phyloP scores from a whole-genome alignment of 2,888 invertebrate genomes.

The Macrophya alboannulata region DNA sequence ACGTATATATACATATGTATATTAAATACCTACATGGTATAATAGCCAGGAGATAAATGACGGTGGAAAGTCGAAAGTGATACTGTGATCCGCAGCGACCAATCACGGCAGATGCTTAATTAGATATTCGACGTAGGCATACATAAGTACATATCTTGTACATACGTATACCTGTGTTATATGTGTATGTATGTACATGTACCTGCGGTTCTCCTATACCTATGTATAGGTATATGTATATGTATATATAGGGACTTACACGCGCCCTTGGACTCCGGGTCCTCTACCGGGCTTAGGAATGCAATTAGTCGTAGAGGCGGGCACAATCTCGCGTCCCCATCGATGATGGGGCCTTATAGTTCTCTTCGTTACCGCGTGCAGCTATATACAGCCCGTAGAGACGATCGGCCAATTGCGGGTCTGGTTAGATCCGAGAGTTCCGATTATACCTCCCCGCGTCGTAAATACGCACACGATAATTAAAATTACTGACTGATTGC shows the following conservation, averaged over 20 bases:
- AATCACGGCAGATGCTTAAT: slow-evolving; percentile 49
- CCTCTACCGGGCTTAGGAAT: slow-evolving; percentile 46
- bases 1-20: background rate
- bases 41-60: slow-evolving; percentile 12
- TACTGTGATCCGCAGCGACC: slow-evolving; percentile 45
- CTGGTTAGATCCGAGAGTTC: slow-evolving; percentile 9
- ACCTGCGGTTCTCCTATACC: too few species aligned
- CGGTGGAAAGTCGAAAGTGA: slow-evolving; percentile 42
- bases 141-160: background rate
- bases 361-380: slow-evolving; percentile 66
- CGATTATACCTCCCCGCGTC: slow-evolving; percentile 68
- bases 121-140: slow-evolving; percentile 46
- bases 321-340: slow-evolving; percentile 69
- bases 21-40: too few species aligned
- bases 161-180: background rate
- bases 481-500: slow-evolving; percentile 73
- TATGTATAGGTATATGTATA: too few species aligned
- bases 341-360: slow-evolving; percentile 64
- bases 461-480: slow-evolving; percentile 73
- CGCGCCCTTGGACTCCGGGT: background rate
- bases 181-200: too few species aligned
- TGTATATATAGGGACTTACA: background rate
- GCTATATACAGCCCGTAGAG: background rate
- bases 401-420: slow-evolving; percentile 37
- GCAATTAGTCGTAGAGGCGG: slow-evolving; percentile 63